Percentiles rank a stretch among this genome's conserved stretches.
Conservation (phyloP, 2,113 vertebrate species). For the Laticauda colubrina region DNA sequence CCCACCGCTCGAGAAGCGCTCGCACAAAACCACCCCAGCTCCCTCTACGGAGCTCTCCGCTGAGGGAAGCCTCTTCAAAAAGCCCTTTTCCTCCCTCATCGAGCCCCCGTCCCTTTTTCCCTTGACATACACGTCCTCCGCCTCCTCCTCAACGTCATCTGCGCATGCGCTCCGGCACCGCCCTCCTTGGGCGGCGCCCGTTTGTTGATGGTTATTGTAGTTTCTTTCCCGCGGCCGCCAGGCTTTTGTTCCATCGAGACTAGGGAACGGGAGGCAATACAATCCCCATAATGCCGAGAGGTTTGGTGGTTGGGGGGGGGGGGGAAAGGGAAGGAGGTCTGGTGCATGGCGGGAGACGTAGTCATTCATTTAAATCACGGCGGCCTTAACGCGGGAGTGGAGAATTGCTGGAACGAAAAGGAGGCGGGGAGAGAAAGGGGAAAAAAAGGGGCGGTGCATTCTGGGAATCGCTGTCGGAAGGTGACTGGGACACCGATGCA, state of each 20-base stretch:
- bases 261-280: background rate
- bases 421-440: background rate
- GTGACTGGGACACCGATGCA: rapidly evolving
- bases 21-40: background rate
- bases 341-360: background rate
- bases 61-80: too few species aligned
- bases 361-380: background rate
- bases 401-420: background rate
- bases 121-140: background rate
- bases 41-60: background rate
- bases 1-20: background rate
- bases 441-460: background rate
- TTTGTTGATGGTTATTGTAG: background rate
- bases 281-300: background rate
- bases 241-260: rapidly evolving
- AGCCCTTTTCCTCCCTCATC: background rate
- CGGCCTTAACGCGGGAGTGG: background rate
- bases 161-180: background rate
- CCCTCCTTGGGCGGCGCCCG: background rate
- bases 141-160: background rate
- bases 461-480: background rate
- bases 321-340: too few species aligned
- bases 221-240: background rate
- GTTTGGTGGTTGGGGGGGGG: rapidly evolving
- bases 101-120: background rate